These are phyloP conservation scores for Caenorhabditis plicata DNA, from an alignment of 2,888 invertebrate genomes.

Conservation along the genomic window DNA sequence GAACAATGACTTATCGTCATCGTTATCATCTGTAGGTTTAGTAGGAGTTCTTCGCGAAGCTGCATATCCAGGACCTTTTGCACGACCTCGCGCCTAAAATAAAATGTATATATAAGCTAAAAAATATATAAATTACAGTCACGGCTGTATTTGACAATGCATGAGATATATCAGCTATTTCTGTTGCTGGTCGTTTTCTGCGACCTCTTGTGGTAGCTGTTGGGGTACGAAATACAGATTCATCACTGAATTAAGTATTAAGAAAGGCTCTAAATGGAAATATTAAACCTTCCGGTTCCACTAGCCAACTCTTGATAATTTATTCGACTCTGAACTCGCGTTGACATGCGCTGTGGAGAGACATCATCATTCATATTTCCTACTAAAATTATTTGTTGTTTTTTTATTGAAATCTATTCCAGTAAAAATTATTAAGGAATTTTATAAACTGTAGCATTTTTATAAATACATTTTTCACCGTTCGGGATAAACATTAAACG, in stretches of 20 bases:
- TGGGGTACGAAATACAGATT: conserved; percentile 43
- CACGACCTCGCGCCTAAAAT: too few relatives aligned
- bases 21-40: conserved; percentile 15
- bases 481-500: too few relatives aligned
- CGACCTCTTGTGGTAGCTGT: conserved; percentile 41
- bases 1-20: conserved; percentile 46
- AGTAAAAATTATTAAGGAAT: neutral
- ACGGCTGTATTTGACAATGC: neutral
- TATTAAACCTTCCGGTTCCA: conserved; percentile 1
- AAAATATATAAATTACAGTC: too few relatives aligned
- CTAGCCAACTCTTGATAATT: conserved; percentile 39
- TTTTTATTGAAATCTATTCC: neutral
- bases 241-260: conserved; percentile 16
- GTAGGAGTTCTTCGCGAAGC: conserved; percentile 8
- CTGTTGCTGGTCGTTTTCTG: conserved; percentile 31
- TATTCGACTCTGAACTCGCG: conserved; percentile 31
- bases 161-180: conserved; percentile 23
- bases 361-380: neutral
- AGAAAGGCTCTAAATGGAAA: neutral
- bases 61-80: conserved; percentile 12
- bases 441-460: neutral
- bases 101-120: too few relatives aligned
- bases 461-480: neutral
- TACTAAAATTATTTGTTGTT: neutral
- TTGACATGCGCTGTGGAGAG: conserved; percentile 39